A percentile compares a stretch with the other conserved stretches of the same genome.
phyloP scores from a whole-genome alignment of 2,113 vertebrate species.

The Oophaga pumilio region DNA sequence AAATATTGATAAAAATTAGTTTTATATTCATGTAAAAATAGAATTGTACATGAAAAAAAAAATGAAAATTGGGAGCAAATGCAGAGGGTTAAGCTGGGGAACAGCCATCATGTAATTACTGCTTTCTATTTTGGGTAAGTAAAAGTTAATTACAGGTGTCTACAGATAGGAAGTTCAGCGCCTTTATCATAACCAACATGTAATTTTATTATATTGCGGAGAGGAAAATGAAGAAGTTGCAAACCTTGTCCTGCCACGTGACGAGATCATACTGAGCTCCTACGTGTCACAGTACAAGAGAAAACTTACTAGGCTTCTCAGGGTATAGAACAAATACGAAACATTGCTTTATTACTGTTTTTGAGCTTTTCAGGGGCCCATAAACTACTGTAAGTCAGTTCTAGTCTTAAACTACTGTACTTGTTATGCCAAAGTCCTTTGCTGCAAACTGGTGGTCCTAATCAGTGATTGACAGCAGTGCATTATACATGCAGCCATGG shows the following conservation, averaged over 20 bases:
- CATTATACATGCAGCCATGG: no score
- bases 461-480: no score
- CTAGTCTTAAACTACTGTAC: no score
- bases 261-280: neutral
- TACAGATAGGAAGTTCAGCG: constrained; percentile 1
- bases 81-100: neutral
- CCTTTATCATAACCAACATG: constrained; percentile 8
- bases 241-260: neutral
- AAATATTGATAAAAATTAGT: no score
- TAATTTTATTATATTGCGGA: constrained; percentile 5
- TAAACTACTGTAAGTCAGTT: no score
- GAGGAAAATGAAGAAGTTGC: neutral
- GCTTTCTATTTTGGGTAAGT: constrained; percentile 1
- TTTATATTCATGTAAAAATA: neutral
- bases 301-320: neutral
- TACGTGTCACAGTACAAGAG: neutral
- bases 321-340: no score
- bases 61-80: no score
- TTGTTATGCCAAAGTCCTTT: no score
- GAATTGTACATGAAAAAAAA: neutral
- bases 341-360: no score
- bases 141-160: constrained; percentile 18
- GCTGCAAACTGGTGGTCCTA: no score
- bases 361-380: no score
- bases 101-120: neutral